Conservation (phyloP, 2,797 vertebrate genomes). For the Halcyon leucocephala region DNA sequence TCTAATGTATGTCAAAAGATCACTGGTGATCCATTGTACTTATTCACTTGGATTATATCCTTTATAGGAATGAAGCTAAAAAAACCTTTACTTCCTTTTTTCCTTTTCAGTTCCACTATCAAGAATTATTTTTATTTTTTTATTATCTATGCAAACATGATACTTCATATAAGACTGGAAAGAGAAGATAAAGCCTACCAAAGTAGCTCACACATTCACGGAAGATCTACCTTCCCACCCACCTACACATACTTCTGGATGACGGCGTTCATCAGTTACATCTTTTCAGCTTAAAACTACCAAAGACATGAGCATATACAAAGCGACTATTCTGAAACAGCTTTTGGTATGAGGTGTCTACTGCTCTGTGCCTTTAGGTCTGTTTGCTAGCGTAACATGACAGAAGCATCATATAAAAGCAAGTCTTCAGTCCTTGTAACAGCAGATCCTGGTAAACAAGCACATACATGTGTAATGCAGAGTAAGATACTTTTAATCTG, state of each 20-base stretch:
- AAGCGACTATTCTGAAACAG: neutral
- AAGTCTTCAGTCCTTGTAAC: neutral
- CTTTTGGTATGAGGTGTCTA: neutral
- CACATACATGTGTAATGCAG: rapidly evolving
- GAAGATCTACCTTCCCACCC: neutral
- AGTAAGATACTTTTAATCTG: neutral
- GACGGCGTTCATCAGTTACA: neutral
- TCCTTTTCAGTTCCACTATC: neutral
- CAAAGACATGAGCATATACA: neutral
- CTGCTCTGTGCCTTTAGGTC: neutral
- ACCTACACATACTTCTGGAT: neutral
- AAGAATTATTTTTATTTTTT: neutral
- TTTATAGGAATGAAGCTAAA: neutral
- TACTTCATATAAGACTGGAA: neutral
- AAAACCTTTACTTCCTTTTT: conserved; percentile 15
- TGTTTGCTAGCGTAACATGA: neutral
- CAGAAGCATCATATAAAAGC: neutral
- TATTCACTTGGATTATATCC: neutral
- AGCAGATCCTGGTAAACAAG: neutral
- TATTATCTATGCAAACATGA: neutral
- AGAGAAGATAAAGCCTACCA: neutral
- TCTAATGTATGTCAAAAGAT: neutral
- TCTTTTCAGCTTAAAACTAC: neutral
- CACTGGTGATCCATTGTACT: neutral
- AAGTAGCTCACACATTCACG: neutral